phyloP scores from a whole-genome alignment of 2,797 vertebrate species.

The Sebastes itinus region DNA sequence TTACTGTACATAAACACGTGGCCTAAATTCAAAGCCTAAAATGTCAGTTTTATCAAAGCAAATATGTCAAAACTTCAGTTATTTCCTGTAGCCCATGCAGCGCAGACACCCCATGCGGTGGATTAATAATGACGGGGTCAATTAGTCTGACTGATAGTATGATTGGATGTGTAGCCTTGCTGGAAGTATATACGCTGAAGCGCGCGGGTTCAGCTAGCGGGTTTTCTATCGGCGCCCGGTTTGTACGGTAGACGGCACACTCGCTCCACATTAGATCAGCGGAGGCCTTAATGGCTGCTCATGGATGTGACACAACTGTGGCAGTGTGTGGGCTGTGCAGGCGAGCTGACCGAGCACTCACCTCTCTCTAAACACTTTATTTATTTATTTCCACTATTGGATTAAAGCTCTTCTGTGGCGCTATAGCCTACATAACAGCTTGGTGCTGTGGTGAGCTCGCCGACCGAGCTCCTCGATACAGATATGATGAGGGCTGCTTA shows the following conservation, averaged over 20 bases:
- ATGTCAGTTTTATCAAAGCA: background rate
- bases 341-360: constrained; percentile 83
- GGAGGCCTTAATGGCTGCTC: constrained; percentile 54
- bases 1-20: background rate
- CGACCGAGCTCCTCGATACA: constrained; percentile 52
- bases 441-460: constrained; percentile 28
- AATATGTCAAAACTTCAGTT: background rate
- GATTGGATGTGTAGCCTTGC: background rate
- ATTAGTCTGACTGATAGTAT: constrained; percentile 17
- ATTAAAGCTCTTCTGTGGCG: constrained; percentile 68
- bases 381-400: constrained; percentile 73
- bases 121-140: constrained; percentile 4
- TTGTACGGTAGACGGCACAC: constrained; percentile 78
- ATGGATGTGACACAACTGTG: constrained; percentile 61
- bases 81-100: background rate
- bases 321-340: constrained; percentile 54
- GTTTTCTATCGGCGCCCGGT: constrained; percentile 19
- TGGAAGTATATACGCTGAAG: background rate
- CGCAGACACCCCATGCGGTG: background rate
- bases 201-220: constrained; percentile 23
- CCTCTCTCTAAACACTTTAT: constrained; percentile 72
- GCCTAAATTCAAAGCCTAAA: background rate
- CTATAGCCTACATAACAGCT: constrained; percentile 77
- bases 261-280: constrained; percentile 75
- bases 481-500: constrained; percentile 61